Base-by-base conservation (phyloP, 2,797 vertebrate genomes). In the Acanthornis magna region DNA sequence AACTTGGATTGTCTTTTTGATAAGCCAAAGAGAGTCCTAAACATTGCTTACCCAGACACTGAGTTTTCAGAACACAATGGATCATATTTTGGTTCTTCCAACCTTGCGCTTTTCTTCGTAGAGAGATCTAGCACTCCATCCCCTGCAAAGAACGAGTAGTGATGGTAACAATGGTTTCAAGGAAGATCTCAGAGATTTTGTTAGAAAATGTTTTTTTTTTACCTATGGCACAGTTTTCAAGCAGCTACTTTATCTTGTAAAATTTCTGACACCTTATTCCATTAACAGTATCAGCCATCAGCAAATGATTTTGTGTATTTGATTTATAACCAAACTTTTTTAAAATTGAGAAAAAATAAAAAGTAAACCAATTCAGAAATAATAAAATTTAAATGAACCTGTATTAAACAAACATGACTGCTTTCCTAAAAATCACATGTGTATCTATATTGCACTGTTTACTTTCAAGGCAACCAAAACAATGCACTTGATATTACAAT, bases 81-180 rank as follows among this genome's bases (percentile, higher is more conserved):
- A 96, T 98, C 97, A 94, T 98, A 97, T 97, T 98, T 96, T 89
- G 97, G 97, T 97, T 98, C 97, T 97, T 98, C 98, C 96, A 98
- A 98, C 97, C 96, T 98, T 96, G 97, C 97, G 97, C 95, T 97
- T 97, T 99, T 98, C 98, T 99, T 99, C 93, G 98, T 97, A 97
- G 99, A 99, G 97, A 99, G 99, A 98, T 99, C 99, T 94, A 99
- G 98, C 96, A 99, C 99, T 94, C 98, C 99, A 98, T 99, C 99
- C 98, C 97, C 98, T 98, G 96, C 95, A 95, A 98, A 91, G 97
- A 96, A 97, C 1, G 73, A 95, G 96, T 36, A 97, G 97, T 61
- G 79, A 93, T 91, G 71, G 74, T 10, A 95, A 88, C 60, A 90
- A 48, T 8, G 81, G 61, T 71, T 91, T 81, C 53, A 93, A 96